Percentiles rank a stretch among this genome's conserved stretches.
These are phyloP conservation scores for Lasius fuliginosus DNA, from an alignment of 2,888 invertebrate species.

Conservation along the genomic window DNA sequence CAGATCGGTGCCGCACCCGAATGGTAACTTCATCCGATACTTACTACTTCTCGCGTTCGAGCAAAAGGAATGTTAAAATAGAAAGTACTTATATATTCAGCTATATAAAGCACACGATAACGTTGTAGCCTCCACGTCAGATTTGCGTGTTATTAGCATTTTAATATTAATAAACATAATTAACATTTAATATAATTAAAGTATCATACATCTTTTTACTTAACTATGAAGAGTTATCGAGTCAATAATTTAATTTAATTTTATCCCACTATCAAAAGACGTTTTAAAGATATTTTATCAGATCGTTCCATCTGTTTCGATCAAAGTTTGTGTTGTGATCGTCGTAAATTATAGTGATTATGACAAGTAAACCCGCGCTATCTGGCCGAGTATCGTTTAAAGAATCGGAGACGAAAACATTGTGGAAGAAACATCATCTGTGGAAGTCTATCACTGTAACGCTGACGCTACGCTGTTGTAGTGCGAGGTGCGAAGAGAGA, in stretches of 20 bases:
- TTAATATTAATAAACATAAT: background rate
- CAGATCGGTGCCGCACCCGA: slow-evolving; percentile 28
- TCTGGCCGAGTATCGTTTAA: background rate
- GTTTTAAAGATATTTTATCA: background rate
- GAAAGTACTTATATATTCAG: slow-evolving; percentile 28
- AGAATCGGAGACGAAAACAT: background rate
- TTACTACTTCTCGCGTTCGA: slow-evolving; percentile 9
- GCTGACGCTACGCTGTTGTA: slow-evolving; percentile 33
- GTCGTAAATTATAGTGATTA: background rate
- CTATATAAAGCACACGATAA: background rate
- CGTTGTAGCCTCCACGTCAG: background rate
- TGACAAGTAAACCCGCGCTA: background rate
- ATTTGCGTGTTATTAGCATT: slow-evolving; percentile 1
- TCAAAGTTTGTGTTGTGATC: background rate
- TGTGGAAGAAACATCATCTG: background rate
- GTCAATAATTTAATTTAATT: slow-evolving; percentile 5
- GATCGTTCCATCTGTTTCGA: background rate
- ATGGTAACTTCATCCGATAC: slow-evolving; percentile 36
- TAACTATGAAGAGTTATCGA: background rate
- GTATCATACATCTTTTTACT: background rate
- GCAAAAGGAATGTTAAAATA: slow-evolving; percentile 27
- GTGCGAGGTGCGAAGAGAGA: slow-evolving; percentile 39
- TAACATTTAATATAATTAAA: background rate
- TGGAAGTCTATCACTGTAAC: slow-evolving; percentile 7
- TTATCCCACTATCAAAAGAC: background rate